phyloP scores from a whole-genome alignment of 2,113 vertebrate genomes.

The Leucosticte australis region DNA sequence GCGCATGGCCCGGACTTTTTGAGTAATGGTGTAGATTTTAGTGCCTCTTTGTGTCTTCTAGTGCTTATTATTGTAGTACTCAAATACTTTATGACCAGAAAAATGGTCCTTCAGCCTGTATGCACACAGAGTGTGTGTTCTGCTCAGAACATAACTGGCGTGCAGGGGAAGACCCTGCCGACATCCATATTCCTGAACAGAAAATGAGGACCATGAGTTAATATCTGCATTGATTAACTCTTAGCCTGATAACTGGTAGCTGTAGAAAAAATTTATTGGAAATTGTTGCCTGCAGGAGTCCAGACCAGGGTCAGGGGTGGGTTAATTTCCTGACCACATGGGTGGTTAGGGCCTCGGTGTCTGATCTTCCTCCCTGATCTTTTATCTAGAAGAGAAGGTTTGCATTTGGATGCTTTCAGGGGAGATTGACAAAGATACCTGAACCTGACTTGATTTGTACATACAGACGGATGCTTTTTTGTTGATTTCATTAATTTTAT shows the following conservation, averaged over 20 bases:
- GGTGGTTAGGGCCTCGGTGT: background rate
- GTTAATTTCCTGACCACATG: accelerated
- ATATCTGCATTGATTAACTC: background rate
- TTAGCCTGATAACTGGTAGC: background rate
- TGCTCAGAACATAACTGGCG: background rate
- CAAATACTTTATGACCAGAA: background rate
- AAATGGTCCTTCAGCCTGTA: background rate
- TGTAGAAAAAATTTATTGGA: background rate
- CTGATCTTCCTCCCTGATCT: background rate
- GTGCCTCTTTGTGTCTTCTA: background rate
- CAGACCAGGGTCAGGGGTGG: background rate
- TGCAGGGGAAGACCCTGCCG: background rate
- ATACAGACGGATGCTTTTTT: background rate
- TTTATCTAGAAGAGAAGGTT: background rate
- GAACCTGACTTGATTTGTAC: background rate
- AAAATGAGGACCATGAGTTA: background rate
- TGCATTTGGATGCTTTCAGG: background rate
- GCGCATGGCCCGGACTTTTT: background rate
- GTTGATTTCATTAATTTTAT: background rate
- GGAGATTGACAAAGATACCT: background rate
- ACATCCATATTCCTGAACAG: accelerated
- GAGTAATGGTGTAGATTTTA: background rate
- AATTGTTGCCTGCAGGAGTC: background rate
- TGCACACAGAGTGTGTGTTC: background rate
- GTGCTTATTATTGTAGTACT: background rate